These are phyloP conservation scores for Tenualosa ilisha DNA, from an alignment of 2,797 vertebrate species.

Conservation along the genomic window DNA sequence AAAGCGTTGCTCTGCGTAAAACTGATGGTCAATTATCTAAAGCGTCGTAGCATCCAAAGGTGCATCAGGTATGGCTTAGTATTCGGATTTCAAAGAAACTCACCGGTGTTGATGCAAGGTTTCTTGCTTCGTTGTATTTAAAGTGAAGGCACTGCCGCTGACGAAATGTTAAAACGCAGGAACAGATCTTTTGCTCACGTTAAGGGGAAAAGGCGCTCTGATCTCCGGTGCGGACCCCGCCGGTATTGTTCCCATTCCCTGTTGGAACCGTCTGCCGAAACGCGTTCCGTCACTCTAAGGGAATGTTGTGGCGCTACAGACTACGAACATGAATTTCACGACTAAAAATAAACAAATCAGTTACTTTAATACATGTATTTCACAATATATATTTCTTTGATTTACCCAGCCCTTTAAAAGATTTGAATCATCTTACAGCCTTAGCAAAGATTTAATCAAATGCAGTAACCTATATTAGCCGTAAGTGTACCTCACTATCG, in stretches of 20 bases:
- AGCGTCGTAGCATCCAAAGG: neutral
- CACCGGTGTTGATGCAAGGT: neutral
- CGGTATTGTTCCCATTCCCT: conserved; percentile 18
- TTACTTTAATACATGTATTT: neutral
- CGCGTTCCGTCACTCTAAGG: neutral
- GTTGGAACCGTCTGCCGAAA: conserved; percentile 4
- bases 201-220: conserved; percentile 5
- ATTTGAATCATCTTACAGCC: neutral
- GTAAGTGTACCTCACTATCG: neutral
- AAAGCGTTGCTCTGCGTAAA: conserved; percentile 7
- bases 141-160: neutral
- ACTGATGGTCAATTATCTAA: neutral
- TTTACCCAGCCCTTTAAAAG: neutral
- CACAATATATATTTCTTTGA: neutral
- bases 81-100: neutral
- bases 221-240: neutral
- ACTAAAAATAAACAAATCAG: neutral
- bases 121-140: neutral
- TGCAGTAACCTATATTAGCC: neutral
- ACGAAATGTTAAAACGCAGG: conserved; percentile 1
- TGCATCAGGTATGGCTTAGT: neutral
- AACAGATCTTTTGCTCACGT: neutral
- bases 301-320: neutral
- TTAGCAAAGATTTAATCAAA: neutral
- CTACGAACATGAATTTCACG: neutral